Evolutionary conservation across 2,113 vertebrate genomes (phyloP), one percentile per base, ranked within the genome.

Genomic region (Dasyurus viverrinus): DNA sequence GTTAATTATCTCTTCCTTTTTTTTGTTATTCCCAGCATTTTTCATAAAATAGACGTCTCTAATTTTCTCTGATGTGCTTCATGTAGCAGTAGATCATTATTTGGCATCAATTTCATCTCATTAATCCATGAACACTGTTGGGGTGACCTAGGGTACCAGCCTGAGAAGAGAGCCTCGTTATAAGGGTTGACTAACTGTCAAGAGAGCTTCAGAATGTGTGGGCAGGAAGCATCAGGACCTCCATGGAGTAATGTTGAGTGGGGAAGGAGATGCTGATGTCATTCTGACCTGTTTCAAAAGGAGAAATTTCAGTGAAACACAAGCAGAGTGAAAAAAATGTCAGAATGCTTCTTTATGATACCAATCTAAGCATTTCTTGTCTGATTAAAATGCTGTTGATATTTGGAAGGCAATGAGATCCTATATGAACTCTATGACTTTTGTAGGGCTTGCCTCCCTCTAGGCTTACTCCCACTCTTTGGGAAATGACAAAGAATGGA

Each of bases 231-330:
- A 42, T 84, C 54, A 89, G 54, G 25, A 54, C 42, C 25, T 50
- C 36, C 36, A 8, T 42, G 54, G 42, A 93, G 95, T 57, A 16
- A 92, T 53, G 9, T 3, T 93, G 48, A 91, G 42, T 90, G 57
- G n/a, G 91, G 27, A 93, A 92, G 25, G n/a, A n/a, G 47, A 46
- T 52, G 23, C 91, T 93, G 19, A 91, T 93, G 53, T 93, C 92
- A 94, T 92, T 48, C 22, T 22, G 54, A 94, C 14, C 92, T 30
- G 30, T 93, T 93, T 93, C 7, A 25, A 26, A 47, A 42, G 46
- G 23, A 96, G 92, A 93, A 93, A 52, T 95, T 91, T 92, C 93
- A 53, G 54, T 94, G 84, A 93, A 23, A 91, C n/a, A 94, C 19
- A 68, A 68, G 57, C 60, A 84, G 68, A 48, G 24, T 91, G 53